Evolutionary conservation across 2,113 vertebrate genomes (phyloP).

Genomic region (Sminthopsis crassicaudata): DNA sequence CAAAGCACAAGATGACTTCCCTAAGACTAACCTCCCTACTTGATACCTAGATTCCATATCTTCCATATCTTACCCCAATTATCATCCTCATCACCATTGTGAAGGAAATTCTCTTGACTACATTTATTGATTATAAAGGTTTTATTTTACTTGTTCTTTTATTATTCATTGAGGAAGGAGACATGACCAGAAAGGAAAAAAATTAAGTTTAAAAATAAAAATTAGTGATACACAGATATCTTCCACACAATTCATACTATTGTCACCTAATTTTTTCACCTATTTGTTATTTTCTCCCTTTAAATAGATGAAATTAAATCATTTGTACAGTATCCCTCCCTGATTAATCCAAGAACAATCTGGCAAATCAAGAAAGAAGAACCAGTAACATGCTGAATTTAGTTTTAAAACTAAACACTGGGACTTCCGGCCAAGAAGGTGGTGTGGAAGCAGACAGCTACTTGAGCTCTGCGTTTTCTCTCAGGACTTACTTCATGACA

Average conservation of each 20-base stretch:
- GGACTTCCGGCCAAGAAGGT: too few species aligned
- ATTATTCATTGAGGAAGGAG: neutral
- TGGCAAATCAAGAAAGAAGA: neutral
- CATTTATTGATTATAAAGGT: neutral
- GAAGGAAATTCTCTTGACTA: neutral
- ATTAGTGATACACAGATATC: neutral
- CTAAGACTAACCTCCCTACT: too few species aligned
- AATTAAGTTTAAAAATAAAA: neutral
- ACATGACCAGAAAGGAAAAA: neutral
- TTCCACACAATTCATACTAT: neutral
- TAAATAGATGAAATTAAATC: neutral
- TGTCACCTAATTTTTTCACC: neutral
- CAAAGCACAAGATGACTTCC: too few species aligned
- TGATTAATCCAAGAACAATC: neutral
- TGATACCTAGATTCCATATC: too few species aligned
- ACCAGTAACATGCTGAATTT: neutral
- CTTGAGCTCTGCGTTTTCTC: too few species aligned
- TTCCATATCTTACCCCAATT: too few species aligned
- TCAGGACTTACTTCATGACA: too few species aligned
- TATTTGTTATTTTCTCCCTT: neutral
- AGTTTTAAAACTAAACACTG: neutral
- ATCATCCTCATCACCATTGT: too few species aligned
- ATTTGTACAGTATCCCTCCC: neutral
- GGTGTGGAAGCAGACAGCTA: too few species aligned
- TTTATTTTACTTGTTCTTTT: neutral